Evolutionary conservation across 2,113 vertebrate species (phyloP).

Genomic region (Entomyzon cyanotis): DNA sequence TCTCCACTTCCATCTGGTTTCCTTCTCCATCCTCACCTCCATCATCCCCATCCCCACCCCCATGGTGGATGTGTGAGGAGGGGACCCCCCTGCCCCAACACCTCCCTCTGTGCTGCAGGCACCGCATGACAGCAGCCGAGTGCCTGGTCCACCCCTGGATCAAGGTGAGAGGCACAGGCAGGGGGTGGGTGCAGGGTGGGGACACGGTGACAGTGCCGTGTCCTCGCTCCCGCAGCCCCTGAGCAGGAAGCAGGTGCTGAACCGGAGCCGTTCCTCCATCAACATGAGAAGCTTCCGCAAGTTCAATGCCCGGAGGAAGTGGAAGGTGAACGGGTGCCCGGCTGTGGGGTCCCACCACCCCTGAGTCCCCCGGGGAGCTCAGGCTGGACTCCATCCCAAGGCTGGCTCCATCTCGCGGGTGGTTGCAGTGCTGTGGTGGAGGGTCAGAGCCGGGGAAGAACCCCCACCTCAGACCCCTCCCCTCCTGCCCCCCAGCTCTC

Average conservation of each 20-base stretch:
- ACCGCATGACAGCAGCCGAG: constrained; percentile 74
- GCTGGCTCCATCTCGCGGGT: not conserved
- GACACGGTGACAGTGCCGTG: fast-evolving
- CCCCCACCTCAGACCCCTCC: not conserved
- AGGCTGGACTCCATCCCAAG: not conserved
- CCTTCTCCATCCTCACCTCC: too few species aligned
- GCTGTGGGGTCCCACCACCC: not conserved
- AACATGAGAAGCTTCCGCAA: constrained; percentile 83
- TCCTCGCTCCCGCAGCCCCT: constrained; percentile 59
- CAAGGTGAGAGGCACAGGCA: constrained; percentile 65
- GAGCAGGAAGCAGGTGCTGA: constrained; percentile 67
- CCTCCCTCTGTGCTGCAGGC: constrained; percentile 26
- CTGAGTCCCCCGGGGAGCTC: not conserved
- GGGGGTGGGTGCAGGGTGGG: not conserved
- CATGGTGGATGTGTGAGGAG: fast-evolving
- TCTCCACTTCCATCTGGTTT: not conserved
- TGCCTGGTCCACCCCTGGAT: constrained; percentile 81
- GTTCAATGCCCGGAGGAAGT: constrained; percentile 79
- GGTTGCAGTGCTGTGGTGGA: too few species aligned
- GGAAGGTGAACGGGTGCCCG: constrained; percentile 70
- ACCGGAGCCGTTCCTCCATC: constrained; percentile 79
- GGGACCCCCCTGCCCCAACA: fast-evolving
- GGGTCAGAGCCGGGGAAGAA: not conserved
- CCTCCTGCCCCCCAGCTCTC: not conserved
- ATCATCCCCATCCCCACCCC: not conserved